Evolutionary conservation across 2,113 vertebrate species (phyloP).

Genomic region (Salvelinus namaycush): DNA sequence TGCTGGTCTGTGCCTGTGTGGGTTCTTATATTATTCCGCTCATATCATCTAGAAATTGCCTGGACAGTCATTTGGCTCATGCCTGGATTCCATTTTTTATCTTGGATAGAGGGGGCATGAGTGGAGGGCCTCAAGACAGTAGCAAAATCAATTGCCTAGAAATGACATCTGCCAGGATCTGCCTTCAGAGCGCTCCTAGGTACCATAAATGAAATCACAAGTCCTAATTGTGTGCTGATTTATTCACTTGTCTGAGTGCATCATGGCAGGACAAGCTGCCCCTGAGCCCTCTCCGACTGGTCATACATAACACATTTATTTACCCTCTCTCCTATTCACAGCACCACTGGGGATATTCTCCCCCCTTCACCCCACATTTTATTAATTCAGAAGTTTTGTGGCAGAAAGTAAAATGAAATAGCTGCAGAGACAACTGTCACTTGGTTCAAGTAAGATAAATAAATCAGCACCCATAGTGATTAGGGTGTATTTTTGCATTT

Average conservation of each 20-base stretch:
- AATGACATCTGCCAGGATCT: conserved; percentile 81
- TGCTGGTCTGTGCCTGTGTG: not conserved
- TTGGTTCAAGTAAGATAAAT: conserved; percentile 77
- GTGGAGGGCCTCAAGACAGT: conserved; percentile 68
- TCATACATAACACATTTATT: conserved; percentile 78
- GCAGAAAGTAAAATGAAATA: conserved; percentile 70
- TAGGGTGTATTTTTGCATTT: conserved; percentile 35
- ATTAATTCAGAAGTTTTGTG: conserved; percentile 65
- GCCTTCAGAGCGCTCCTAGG: conserved; percentile 71
- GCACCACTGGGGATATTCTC: conserved; percentile 54
- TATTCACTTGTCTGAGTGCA: conserved; percentile 79
- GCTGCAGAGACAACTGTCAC: conserved; percentile 73
- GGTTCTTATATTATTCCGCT: conserved; percentile 61
- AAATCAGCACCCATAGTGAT: conserved; percentile 60
- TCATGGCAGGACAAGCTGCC: conserved; percentile 57
- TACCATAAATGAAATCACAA: conserved; percentile 79
- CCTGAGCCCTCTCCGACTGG: conserved; percentile 60
- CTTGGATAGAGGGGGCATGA: conserved; percentile 65
- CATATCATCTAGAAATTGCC: conserved; percentile 70
- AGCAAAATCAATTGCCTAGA: conserved; percentile 82
- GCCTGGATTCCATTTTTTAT: conserved; percentile 74
- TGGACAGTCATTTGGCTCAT: conserved; percentile 73
- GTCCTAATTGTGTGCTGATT: conserved; percentile 80
- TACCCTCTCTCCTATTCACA: conserved; percentile 65
- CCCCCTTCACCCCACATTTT: conserved; percentile 45